Percentiles rank a stretch among this genome's conserved stretches.
phyloP scores from a whole-genome alignment of 2,888 invertebrate species.

The Heliconius sara region DNA sequence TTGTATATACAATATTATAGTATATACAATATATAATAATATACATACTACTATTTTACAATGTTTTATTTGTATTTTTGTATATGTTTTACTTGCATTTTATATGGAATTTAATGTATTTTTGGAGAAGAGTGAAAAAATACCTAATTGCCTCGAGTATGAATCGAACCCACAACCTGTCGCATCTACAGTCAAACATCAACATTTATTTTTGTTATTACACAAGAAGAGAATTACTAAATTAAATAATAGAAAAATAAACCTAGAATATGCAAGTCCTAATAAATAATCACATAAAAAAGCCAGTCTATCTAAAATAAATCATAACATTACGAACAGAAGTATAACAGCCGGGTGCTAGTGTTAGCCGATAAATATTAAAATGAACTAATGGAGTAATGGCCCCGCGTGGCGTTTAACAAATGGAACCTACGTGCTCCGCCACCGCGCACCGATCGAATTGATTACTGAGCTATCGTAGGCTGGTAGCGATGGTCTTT shows the following conservation, averaged over 20 bases:
- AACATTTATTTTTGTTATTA: too few species aligned
- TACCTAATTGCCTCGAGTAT: too few species aligned
- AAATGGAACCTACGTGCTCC: constrained; percentile 73
- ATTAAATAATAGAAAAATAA: neutral
- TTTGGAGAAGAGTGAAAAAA: too few species aligned
- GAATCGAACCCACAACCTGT: too few species aligned
- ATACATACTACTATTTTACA: too few species aligned
- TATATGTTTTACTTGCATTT: too few species aligned
- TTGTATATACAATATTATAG: too few species aligned
- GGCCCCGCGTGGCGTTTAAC: constrained; percentile 74
- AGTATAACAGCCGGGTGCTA: constrained; percentile 60
- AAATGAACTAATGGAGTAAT: constrained; percentile 72
- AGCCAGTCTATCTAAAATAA: neutral
- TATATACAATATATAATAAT: too few species aligned
- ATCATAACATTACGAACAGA: constrained; percentile 22
- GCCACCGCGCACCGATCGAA: constrained; percentile 61
- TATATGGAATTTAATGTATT: too few species aligned
- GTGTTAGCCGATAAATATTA: constrained; percentile 68
- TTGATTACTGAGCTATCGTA: constrained; percentile 46
- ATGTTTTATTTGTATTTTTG: too few species aligned
- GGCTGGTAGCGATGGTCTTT: constrained; percentile 37
- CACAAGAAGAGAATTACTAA: too few species aligned
- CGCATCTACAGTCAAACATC: too few species aligned
- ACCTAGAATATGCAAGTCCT: neutral
- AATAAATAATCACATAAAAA: neutral